Evolutionary conservation across 1,140 invertebrate species (phyloP).

Genomic region (Scaptomyza montana): DNA sequence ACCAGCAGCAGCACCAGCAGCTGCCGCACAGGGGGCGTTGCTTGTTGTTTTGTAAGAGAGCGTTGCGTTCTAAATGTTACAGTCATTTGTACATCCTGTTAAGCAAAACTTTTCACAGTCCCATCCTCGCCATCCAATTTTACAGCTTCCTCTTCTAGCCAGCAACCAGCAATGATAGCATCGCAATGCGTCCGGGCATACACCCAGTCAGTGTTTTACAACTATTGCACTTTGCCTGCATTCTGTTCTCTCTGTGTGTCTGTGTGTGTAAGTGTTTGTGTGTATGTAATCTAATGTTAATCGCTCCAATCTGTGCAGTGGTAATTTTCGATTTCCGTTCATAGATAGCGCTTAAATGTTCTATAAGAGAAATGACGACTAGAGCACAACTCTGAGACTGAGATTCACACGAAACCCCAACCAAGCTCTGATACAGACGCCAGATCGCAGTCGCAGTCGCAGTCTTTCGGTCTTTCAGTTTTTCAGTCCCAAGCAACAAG

Average conservation of each 20-base stretch:
- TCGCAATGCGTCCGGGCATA: slow-evolving; percentile 39
- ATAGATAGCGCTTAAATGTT: slow-evolving; percentile 66
- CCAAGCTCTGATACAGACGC: slow-evolving; percentile 26
- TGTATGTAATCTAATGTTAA: slow-evolving; percentile 76
- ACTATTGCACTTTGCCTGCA: slow-evolving; percentile 12
- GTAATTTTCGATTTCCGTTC: slow-evolving; percentile 83
- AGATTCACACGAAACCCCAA: slow-evolving; percentile 37
- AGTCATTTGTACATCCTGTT: slow-evolving; percentile 78
- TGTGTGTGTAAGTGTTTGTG: no score
- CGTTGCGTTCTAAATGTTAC: slow-evolving; percentile 52
- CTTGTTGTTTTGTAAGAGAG: slow-evolving; percentile 35
- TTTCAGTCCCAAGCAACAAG: slow-evolving; percentile 40
- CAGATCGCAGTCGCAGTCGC: slow-evolving; percentile 15
- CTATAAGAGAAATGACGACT: slow-evolving; percentile 36
- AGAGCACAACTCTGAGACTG: slow-evolving; percentile 9
- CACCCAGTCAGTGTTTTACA: background rate
- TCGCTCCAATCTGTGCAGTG: slow-evolving; percentile 75
- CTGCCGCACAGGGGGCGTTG: slow-evolving; percentile 54
- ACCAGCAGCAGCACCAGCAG: slow-evolving; percentile 16
- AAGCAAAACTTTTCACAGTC: slow-evolving; percentile 71
- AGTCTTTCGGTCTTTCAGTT: background rate
- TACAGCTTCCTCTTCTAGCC: slow-evolving; percentile 61
- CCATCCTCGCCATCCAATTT: slow-evolving; percentile 33
- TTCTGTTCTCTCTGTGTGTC: background rate
- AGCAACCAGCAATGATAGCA: slow-evolving; percentile 23